Base-by-base conservation (phyloP, 2,888 invertebrate genomes). In the Sycophila texana region DNA sequence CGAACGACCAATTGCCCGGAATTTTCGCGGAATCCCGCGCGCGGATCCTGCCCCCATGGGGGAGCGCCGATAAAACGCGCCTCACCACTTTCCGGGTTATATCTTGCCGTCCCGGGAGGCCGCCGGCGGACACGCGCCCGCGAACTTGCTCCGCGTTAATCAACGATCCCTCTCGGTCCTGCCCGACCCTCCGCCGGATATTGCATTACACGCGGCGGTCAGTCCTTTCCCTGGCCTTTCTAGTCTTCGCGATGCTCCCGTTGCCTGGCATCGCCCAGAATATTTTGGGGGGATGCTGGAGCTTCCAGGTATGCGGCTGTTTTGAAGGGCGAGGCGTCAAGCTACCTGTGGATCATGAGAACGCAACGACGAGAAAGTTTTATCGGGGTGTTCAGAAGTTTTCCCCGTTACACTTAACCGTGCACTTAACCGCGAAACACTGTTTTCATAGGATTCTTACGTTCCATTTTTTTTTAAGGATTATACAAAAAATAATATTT, bases 131-230 rank as follows among this genome's bases (percentile, higher is more conserved):
- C 65, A 49, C 65, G 65, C 49, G 47, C 20, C 16, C 22, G 58
- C 58, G 67, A 53, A 67, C 49, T 72, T 49, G 71, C 57, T 1
- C 39, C 30, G 51, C 61, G 68, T 68, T 75, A 67, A 75, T 75
- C 66, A 75, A 75, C 75, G 55, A 10, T 12, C 60, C 55, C 61
- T 30, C 60, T 12, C 30, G n/a, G n/a, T n/a, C n/a, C n/a, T n/a
- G n/a, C n/a, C n/a, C n/a, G n/a, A n/a, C 39, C 49, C 53, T 2
- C 67, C n/a, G 67, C 60, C 74, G 60, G 60, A 75, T 67, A 67
- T 75, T 75, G 67, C 74, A 75, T 75, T 67, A 75, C 26, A 60
- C 22, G 20, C 57, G 26, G 63, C 39, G 63, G 63, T 47, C 63
- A n/a, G 39, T 2, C 18, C 39, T 63, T 63, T 30, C 39, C n/a